Evolutionary conservation across 1,140 invertebrate genomes (phyloP), one percentile per base, ranked within the genome.

Genomic region (Hyphantria cunea): DNA sequence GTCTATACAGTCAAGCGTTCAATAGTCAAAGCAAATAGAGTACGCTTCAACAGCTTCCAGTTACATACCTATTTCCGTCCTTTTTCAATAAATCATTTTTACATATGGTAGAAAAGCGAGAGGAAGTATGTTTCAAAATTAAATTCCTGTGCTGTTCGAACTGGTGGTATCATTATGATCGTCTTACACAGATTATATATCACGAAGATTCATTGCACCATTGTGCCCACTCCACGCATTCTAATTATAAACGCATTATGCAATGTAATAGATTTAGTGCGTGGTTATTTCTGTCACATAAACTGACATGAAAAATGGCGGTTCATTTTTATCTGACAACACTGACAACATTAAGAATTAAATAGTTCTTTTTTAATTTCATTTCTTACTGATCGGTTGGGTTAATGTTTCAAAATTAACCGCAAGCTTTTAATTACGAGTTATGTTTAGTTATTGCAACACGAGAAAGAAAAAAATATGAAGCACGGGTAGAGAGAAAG

Each of bases 201-300:
- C 64, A 67, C 48, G 33, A 34, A 74, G 71, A 74, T 70, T 70
- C 68, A 74, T 74, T 74, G 68, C 68, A 55, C 68, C 63, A 74
- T 74, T 74, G 68, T 73, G 50, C 50, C 44, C 25, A 42, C 62
- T 37, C 45, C 55, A 50, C 49, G 47, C 50, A 33, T 12, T 66
- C 68, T 70, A 65, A 62, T 70, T 66, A 74, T 74, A 70, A 62
- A 63, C 33, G 42, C 34, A 53, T 68, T 70, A 70, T 74, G 68
- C 64, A 74, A 74, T 64, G 62, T 51, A 52, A 56, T 66, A 68
- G 60, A 68, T 66, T 64, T 59, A 50, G 15, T 41, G 37, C 32
- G 31, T 50, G 7, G 37, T 9, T 49, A 59, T 59, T 59, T 59
- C 37, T 48, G 45, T 37, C 14, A 37, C 14, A 48, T 13, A 25